These are phyloP conservation scores for Trimorus sp. DNA, from an alignment of 2,888 invertebrate genomes.

Conservation along the genomic window DNA sequence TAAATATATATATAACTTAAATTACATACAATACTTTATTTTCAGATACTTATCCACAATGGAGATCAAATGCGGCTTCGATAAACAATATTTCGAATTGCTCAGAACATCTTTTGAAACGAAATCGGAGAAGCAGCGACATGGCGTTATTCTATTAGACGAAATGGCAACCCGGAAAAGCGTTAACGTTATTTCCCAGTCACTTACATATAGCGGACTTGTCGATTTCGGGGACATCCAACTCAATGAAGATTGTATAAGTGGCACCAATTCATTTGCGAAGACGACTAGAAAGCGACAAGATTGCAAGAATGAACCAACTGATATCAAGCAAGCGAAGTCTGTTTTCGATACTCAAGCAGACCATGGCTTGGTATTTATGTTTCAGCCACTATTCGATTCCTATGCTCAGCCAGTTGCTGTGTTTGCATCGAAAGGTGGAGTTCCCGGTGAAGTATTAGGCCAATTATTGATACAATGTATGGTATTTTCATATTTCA, in stretches of 20 bases:
- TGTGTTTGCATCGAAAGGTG: constrained; percentile 63
- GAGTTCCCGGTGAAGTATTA: constrained; percentile 32
- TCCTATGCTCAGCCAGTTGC: constrained; percentile 63
- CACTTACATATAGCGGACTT: too few relatives aligned
- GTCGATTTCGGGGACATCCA: too few relatives aligned
- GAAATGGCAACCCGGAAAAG: constrained; percentile 28
- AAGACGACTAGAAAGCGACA: too few relatives aligned
- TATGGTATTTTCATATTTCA: too few relatives aligned
- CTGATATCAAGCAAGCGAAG: too few relatives aligned
- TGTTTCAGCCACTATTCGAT: constrained; percentile 64
- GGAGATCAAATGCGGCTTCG: constrained; percentile 43
- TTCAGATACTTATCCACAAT: constrained; percentile 43
- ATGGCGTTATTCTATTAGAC: constrained; percentile 21
- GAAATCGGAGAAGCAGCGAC: constrained; percentile 35
- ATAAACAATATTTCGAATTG: constrained; percentile 42
- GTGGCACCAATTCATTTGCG: too few relatives aligned
- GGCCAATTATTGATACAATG: constrained; percentile 5
- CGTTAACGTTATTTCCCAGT: not conserved
- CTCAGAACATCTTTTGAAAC: constrained; percentile 19
- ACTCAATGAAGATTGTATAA: too few relatives aligned
- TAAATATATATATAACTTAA: too few relatives aligned
- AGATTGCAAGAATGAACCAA: too few relatives aligned
- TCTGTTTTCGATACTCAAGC: constrained; percentile 7
- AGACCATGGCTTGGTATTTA: constrained; percentile 45
- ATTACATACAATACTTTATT: too few relatives aligned